phyloP scores from a whole-genome alignment of 1,140 invertebrate genomes.

The Macrobrachium nipponense region DNA sequence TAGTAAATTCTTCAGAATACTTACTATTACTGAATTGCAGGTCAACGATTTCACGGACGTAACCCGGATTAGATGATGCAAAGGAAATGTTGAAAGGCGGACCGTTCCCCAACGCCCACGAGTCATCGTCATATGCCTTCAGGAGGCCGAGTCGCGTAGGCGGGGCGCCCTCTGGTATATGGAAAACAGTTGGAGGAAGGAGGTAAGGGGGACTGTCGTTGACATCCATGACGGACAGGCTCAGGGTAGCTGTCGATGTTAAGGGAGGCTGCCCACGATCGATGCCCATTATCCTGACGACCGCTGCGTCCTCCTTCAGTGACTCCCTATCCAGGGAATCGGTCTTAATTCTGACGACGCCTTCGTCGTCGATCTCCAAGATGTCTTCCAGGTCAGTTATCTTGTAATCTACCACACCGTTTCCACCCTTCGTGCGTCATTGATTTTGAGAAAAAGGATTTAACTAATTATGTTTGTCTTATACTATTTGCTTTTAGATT shows the following conservation, averaged over 20 bases:
- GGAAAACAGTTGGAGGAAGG: slow-evolving; percentile 32
- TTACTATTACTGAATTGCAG: slow-evolving; percentile 32
- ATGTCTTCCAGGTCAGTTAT: background rate
- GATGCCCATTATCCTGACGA: slow-evolving; percentile 35
- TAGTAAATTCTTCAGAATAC: background rate
- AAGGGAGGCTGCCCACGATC: slow-evolving; percentile 57
- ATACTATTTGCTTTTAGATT: no score
- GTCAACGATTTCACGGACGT: slow-evolving; percentile 24
- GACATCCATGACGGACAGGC: slow-evolving; percentile 50
- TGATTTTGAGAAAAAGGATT: background rate
- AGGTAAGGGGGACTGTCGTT: slow-evolving; percentile 60
- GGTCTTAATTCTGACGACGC: slow-evolving; percentile 25
- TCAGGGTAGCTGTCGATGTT: slow-evolving; percentile 57
- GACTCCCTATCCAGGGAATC: slow-evolving; percentile 42
- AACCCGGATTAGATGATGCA: slow-evolving; percentile 40
- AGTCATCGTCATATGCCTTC: slow-evolving; percentile 47
- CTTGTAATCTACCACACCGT: background rate
- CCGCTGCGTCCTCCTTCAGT: slow-evolving; percentile 15
- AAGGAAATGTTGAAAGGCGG: slow-evolving; percentile 60
- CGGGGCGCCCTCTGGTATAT: slow-evolving; percentile 41
- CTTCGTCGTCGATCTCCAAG: slow-evolving; percentile 34
- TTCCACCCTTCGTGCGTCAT: background rate
- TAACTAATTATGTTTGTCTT: no score
- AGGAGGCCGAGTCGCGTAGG: slow-evolving; percentile 42
- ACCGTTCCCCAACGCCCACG: slow-evolving; percentile 55